phyloP scores from a whole-genome alignment of 2,888 invertebrate genomes.

The Meteorus colon region DNA sequence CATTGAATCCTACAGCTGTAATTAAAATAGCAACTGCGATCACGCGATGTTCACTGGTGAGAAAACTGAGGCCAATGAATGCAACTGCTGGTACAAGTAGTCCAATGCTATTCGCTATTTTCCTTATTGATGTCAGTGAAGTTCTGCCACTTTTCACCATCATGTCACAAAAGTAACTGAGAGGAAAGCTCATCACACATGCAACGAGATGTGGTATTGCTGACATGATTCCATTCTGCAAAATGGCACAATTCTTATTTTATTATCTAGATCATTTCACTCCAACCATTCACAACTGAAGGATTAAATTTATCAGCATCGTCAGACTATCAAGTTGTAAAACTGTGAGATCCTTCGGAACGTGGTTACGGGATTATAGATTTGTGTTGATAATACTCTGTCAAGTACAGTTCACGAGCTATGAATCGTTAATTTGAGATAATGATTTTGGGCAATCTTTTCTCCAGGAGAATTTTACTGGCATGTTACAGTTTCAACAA shows the following conservation, averaged over 20 bases:
- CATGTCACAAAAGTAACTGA: conserved; percentile 80
- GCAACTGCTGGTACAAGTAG: conserved; percentile 81
- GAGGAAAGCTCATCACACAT: conserved; percentile 82
- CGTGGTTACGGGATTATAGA: too few species aligned
- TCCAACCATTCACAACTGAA: too few species aligned
- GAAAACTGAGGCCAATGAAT: conserved; percentile 78
- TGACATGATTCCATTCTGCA: conserved; percentile 75
- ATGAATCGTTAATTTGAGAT: too few species aligned
- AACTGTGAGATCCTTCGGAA: too few species aligned
- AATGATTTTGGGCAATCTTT: too few species aligned
- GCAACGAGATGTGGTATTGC: conserved; percentile 81
- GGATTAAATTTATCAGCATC: too few species aligned
- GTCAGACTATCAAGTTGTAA: background rate
- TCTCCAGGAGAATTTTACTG: too few species aligned
- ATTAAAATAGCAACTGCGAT: conserved; percentile 81
- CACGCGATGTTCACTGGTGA: conserved; percentile 75
- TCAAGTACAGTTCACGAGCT: too few species aligned
- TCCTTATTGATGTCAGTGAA: conserved; percentile 77
- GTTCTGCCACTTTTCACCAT: conserved; percentile 76
- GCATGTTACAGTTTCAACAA: too few species aligned
- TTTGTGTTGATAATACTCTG: too few species aligned
- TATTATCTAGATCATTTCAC: background rate
- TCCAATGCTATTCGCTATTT: conserved; percentile 82
- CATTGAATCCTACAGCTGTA: conserved; percentile 84
- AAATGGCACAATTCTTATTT: conserved; percentile 20